Evolutionary conservation across 1,140 invertebrate genomes (phyloP), one percentile per base, ranked within the genome.

Genomic region (Drosophila takahashii): DNA sequence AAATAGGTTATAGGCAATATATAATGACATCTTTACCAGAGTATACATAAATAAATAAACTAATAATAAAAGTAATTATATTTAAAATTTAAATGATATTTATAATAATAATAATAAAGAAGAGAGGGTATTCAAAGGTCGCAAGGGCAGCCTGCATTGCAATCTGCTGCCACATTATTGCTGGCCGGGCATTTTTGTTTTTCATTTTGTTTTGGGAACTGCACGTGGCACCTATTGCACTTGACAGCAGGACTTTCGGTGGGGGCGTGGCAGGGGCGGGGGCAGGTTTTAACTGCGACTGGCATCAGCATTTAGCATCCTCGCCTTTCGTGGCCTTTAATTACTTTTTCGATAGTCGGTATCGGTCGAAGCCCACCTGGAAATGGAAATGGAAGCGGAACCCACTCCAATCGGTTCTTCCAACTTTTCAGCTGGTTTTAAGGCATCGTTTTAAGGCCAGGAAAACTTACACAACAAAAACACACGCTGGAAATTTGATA

Each of bases 301-400:
- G 73, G 73, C 73, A 59, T 77, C 71, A 75, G 60, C 52, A 74
- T 42, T 45, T 51, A 51, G 50, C 47, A 58, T 26, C 60, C 41
- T 65, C 47, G 52, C 34, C 51, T 34, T 77, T 60, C 57, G 65
- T 64, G 66, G 70, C 74, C 81, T 86, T 86, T 86, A 86, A 86
- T 86, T 86, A 86, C 83, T 86, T 86, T 85, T 86, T 86, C 83
- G 65, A 81, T 86, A 86, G 8, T 7, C 81, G 44, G 69, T 67
- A 59, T 75, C 22, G 22, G 22, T 22, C 22, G 22, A 22, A 22
- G 22, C 70, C 83, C 58, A 86, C 74, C 61, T 86, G 81, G 22
- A 22, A 22, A 22, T 22, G 22, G 22, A 22, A 22, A 22, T 22
- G 22, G 22, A 22, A 22, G 3, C 22, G 22, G 22, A 22, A 3